These are phyloP conservation scores for Caranx melampygus DNA, from an alignment of 2,113 vertebrate genomes.

Conservation along the genomic window DNA sequence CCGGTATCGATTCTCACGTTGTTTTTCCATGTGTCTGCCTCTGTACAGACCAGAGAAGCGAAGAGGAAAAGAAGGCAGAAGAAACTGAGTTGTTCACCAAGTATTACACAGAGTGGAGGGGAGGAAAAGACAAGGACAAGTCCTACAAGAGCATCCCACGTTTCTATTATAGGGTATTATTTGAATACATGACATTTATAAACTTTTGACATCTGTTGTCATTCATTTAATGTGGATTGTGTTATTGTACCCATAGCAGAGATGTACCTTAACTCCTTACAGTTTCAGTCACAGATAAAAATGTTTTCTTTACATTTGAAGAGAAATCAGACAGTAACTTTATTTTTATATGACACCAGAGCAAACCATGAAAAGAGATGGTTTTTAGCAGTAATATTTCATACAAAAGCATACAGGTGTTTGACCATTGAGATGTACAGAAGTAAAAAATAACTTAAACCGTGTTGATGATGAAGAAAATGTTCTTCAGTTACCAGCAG, in stretches of 20 bases:
- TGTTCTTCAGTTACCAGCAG: conserved; percentile 90
- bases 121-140: conserved; percentile 82
- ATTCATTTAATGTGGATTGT: not conserved
- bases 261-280: not conserved
- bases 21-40: conserved; percentile 11
- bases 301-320: not conserved
- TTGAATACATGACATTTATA: not conserved
- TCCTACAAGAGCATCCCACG: conserved; percentile 92
- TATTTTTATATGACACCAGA: too few species aligned
- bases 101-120: conserved; percentile 94
- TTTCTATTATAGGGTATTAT: conserved; percentile 94
- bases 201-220: not conserved
- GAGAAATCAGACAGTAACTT: too few species aligned
- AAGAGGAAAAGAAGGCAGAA: conserved; percentile 92
- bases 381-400: too few species aligned
- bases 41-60: conserved; percentile 86
- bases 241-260: not conserved
- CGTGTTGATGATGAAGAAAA: not conserved
- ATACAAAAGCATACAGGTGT: not conserved
- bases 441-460: not conserved
- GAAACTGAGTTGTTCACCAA: conserved; percentile 94
- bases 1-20: not conserved
- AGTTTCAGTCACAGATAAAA: not conserved
- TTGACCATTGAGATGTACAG: not conserved
- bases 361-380: too few species aligned